Percentiles rank a stretch among this genome's conserved stretches.
phyloP scores from a whole-genome alignment of 2,797 vertebrate genomes.

The Spinibarbus caldwelli region DNA sequence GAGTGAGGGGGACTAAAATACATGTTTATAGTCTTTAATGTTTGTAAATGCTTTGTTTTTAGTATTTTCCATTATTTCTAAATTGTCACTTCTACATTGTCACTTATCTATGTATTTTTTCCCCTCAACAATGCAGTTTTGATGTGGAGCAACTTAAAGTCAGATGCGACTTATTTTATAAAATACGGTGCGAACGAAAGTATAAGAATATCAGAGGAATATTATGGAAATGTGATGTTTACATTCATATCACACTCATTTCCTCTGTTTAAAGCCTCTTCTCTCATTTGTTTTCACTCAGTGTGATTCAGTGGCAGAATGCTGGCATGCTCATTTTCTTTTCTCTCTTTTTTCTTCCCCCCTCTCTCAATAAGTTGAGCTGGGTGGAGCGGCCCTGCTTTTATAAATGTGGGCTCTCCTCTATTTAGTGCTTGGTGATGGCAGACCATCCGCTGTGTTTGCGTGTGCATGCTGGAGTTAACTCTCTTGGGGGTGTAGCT shows the following conservation, averaged over 20 bases:
- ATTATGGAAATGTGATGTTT: not conserved
- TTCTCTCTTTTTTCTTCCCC: not conserved
- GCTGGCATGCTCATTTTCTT: not conserved
- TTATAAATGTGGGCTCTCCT: conserved; percentile 33
- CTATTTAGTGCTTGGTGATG: conserved; percentile 6
- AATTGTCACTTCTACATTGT: not conserved
- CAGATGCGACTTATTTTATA: not conserved
- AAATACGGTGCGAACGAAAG: not conserved
- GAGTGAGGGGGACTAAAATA: not conserved
- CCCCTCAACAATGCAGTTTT: not conserved
- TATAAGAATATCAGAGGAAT: not conserved
- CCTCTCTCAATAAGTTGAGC: not conserved
- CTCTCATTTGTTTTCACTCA: not conserved
- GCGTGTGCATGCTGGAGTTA: conserved; percentile 34
- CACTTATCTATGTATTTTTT: not conserved
- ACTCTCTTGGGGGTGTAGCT: conserved; percentile 58
- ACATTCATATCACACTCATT: not conserved
- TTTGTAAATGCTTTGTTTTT: not conserved
- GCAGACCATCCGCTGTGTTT: not conserved
- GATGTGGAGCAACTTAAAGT: not conserved
- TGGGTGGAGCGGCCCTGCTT: conserved; percentile 53
- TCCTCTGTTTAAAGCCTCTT: not conserved
- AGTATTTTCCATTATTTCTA: not conserved
- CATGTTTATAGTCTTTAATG: not conserved
- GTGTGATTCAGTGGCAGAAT: not conserved